Conservation (phyloP, 2,888 invertebrate species). For the Listrodromus nycthemerus region DNA sequence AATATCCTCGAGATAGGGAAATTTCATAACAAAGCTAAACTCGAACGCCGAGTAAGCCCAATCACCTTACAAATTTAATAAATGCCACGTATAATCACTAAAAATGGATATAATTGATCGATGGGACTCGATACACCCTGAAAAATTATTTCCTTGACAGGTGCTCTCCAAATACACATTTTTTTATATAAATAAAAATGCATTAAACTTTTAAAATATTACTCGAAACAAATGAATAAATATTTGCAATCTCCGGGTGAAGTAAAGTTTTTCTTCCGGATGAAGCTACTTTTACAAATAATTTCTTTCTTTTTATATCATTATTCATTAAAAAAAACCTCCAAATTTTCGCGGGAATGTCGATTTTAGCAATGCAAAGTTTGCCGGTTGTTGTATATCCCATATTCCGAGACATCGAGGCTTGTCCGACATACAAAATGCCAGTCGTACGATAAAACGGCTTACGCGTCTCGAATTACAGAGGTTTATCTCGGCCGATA, state of each 20-base stretch:
- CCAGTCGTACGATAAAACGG: slow-evolving; percentile 55
- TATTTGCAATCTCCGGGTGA: too few relatives aligned
- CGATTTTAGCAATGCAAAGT: slow-evolving; percentile 6
- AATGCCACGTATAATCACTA: background rate
- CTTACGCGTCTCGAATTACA: slow-evolving; percentile 54
- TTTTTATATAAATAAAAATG: too few relatives aligned
- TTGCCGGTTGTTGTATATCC: background rate
- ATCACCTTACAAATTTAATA: background rate
- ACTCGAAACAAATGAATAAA: too few relatives aligned
- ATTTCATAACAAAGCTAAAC: slow-evolving; percentile 24
- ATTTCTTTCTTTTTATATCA: background rate
- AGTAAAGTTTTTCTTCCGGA: too few relatives aligned
- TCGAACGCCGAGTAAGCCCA: background rate
- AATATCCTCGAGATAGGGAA: slow-evolving; percentile 22
- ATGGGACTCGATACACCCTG: background rate
- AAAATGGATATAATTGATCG: background rate
- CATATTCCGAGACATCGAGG: slow-evolving; percentile 33
- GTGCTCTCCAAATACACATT: too few relatives aligned
- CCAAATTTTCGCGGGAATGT: background rate
- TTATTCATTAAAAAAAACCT: background rate
- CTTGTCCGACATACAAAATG: slow-evolving; percentile 19
- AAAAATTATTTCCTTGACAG: too few relatives aligned
- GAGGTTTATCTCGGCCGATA: slow-evolving; percentile 70
- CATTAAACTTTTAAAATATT: too few relatives aligned
- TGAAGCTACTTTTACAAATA: too few relatives aligned